Evolutionary conservation across 1,140 invertebrate genomes (phyloP).

Genomic region (Bombus polaris): DNA sequence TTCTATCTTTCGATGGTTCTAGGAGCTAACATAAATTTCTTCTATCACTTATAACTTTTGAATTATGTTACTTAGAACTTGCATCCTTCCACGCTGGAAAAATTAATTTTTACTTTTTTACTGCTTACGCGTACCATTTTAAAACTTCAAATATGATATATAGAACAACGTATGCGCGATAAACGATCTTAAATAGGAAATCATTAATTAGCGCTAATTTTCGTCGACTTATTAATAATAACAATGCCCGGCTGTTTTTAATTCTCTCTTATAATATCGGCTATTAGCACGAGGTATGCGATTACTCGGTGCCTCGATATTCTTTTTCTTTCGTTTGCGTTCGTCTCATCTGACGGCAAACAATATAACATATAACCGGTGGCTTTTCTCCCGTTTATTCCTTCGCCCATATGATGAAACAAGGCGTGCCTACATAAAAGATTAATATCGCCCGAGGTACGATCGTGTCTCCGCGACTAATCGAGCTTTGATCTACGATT

Average conservation of each 20-base stretch:
- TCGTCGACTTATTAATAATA: too few species aligned
- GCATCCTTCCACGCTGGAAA: too few species aligned
- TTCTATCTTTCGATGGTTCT: too few species aligned
- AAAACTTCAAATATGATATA: background rate
- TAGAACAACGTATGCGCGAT: background rate
- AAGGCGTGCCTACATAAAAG: slow-evolving; percentile 47
- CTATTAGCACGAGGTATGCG: background rate
- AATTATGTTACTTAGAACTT: background rate
- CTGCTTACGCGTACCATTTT: background rate
- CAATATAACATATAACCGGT: background rate
- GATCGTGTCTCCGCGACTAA: slow-evolving; percentile 50
- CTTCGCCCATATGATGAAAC: slow-evolving; percentile 35
- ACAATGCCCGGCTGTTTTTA: slow-evolving; percentile 8
- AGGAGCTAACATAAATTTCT: too few species aligned
- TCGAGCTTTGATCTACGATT: slow-evolving; percentile 53
- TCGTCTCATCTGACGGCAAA: background rate
- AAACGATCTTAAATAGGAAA: background rate
- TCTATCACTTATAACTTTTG: too few species aligned
- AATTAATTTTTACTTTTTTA: background rate
- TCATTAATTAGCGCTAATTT: background rate
- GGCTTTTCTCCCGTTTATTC: slow-evolving; percentile 35
- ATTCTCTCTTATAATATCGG: slow-evolving; percentile 1
- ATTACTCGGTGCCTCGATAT: background rate
- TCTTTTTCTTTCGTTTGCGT: too few species aligned
- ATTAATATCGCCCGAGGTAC: slow-evolving; percentile 50